Conservation (phyloP, 2,888 invertebrate genomes). For the Glyphotaelius pellucidus region DNA sequence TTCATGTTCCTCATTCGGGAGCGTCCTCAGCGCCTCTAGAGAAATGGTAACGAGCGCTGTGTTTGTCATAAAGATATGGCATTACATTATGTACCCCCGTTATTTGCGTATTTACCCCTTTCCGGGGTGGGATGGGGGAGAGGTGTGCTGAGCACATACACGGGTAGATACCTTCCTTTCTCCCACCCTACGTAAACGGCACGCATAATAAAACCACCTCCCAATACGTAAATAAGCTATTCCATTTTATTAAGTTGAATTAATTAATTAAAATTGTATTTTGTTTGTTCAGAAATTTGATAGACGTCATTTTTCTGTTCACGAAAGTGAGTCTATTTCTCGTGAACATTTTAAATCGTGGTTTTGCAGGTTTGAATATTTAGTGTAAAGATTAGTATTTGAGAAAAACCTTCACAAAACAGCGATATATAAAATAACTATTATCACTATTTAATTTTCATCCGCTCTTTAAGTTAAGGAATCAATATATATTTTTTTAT, state of each 20-base stretch:
- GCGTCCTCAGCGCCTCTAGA: slow-evolving; percentile 44
- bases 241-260: background rate
- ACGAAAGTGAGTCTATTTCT: too few relatives aligned
- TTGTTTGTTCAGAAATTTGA: too few relatives aligned
- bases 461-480: too few relatives aligned
- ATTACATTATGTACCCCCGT: slow-evolving; percentile 44
- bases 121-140: slow-evolving; percentile 8
- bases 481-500: too few relatives aligned
- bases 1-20: slow-evolving; percentile 30
- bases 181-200: slow-evolving; percentile 24
- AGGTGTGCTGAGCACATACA: background rate
- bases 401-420: too few relatives aligned
- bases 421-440: too few relatives aligned
- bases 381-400: too few relatives aligned
- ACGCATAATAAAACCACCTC: slow-evolving; percentile 13
- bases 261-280: background rate
- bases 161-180: background rate
- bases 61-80: slow-evolving; percentile 55
- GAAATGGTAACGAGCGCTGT: slow-evolving; percentile 30
- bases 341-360: too few relatives aligned
- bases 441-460: too few relatives aligned
- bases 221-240: background rate
- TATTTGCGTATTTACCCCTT: slow-evolving; percentile 40
- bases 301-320: too few relatives aligned
- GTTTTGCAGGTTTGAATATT: too few relatives aligned